Conservation (phyloP, 2,113 vertebrate genomes). For the Psephotus haematonotus region DNA sequence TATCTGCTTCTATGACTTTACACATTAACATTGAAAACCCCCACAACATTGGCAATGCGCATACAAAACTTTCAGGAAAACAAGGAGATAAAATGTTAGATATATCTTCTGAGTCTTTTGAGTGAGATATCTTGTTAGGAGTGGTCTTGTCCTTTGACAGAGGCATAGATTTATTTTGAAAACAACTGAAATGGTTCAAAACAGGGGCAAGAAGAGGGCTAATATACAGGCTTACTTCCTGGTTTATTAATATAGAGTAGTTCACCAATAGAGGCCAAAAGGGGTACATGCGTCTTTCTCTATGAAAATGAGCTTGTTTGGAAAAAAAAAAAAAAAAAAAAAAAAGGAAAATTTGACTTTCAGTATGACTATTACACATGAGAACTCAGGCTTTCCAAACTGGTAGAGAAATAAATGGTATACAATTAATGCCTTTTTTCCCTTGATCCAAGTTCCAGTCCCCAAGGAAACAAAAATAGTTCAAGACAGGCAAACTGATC, state of each 20-base stretch:
- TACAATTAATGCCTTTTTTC: neutral
- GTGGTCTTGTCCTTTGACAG: neutral
- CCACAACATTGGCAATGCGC: rapidly evolving
- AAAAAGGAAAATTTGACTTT: neutral
- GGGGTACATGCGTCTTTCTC: neutral
- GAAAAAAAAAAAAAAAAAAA: neutral
- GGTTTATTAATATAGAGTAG: neutral
- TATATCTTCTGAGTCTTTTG: neutral
- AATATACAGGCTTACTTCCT: neutral
- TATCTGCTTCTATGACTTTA: neutral
- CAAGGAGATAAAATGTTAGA: neutral
- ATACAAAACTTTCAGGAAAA: neutral
- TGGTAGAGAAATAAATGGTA: neutral
- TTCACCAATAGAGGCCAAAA: neutral
- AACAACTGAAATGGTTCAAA: neutral
- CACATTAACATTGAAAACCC: rapidly evolving
- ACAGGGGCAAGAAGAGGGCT: rapidly evolving
- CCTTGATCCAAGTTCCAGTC: neutral
- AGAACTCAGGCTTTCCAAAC: neutral
- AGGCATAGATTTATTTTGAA: neutral
- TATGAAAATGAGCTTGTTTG: neutral
- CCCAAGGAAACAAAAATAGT: neutral
- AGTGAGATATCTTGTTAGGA: neutral
- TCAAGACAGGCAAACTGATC: neutral
- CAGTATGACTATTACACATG: neutral